These are phyloP conservation scores for Taeniopygia guttata DNA, from an alignment of 2,797 vertebrate species.

Conservation along the genomic window DNA sequence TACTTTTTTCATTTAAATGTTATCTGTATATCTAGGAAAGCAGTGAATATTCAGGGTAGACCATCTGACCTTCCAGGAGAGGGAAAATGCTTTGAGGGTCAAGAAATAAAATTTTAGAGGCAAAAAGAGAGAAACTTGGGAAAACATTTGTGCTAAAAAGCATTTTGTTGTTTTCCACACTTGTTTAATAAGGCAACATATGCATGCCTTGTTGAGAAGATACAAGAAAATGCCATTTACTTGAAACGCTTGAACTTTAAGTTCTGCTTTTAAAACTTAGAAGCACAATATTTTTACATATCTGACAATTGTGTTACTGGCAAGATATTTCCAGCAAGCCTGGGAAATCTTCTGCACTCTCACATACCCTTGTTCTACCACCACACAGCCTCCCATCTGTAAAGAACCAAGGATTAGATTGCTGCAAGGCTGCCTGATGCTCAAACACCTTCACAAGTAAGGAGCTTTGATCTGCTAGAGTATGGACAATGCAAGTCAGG, in stretches of 20 bases:
- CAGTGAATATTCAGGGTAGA: neutral
- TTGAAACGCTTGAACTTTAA: slow-evolving; percentile 66
- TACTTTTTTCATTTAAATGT: neutral
- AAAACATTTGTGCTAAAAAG: neutral
- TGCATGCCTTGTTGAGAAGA: slow-evolving; percentile 58
- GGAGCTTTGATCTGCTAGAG: neutral
- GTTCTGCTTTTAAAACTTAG: slow-evolving; percentile 42
- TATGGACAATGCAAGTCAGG: accelerated
- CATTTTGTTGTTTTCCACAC: slow-evolving; percentile 55
- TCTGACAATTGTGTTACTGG: neutral
- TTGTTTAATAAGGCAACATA: slow-evolving; percentile 59
- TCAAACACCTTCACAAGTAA: neutral
- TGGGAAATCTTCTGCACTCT: neutral
- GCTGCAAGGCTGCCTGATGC: neutral
- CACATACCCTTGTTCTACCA: neutral
- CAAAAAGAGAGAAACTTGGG: neutral
- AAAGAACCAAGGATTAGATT: neutral
- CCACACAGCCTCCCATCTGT: neutral
- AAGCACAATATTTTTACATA: neutral
- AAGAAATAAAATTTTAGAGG: neutral
- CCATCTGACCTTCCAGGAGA: neutral
- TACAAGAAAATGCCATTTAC: slow-evolving; percentile 61
- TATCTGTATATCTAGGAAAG: neutral
- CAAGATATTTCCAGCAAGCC: neutral
- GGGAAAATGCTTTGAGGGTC: neutral